These are phyloP conservation scores for Linnaemya vulpina DNA, from an alignment of 2,888 invertebrate genomes.

Conservation along the genomic window DNA sequence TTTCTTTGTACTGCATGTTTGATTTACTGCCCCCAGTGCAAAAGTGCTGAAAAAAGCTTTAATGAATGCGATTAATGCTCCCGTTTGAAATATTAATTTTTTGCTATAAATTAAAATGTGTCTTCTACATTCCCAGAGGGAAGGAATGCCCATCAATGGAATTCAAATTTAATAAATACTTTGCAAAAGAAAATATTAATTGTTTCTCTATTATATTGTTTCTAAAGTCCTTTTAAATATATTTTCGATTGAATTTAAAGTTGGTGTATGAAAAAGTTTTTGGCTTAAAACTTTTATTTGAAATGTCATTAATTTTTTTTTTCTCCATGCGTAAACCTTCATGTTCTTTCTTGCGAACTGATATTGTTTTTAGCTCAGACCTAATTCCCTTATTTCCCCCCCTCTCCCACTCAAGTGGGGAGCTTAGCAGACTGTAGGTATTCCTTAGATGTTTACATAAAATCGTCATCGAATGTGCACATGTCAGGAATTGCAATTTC, in stretches of 20 bases:
- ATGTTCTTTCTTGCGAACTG: not conserved
- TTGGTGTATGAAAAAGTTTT: not conserved
- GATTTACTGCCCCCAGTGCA: constrained; percentile 23
- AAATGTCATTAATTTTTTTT: not conserved
- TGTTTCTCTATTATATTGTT: not conserved
- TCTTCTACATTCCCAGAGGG: not conserved
- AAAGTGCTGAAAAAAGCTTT: constrained; percentile 30
- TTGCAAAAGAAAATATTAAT: not conserved
- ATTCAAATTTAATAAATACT: not conserved
- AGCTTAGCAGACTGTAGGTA: constrained; percentile 3
- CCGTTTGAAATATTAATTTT: constrained; percentile 31
- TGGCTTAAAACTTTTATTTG: not conserved
- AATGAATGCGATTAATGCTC: constrained; percentile 36
- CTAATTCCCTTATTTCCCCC: not conserved
- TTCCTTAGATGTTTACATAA: constrained; percentile 42
- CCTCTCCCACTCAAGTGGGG: not conserved
- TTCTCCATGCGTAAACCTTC: not conserved
- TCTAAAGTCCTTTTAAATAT: not conserved
- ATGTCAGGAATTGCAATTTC: constrained; percentile 58
- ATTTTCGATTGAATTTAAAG: not conserved
- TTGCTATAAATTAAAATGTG: constrained; percentile 2
- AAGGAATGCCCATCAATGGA: constrained; percentile 10
- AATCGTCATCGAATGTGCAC: constrained; percentile 58
- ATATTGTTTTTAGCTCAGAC: not conserved
- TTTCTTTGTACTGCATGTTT: not conserved